Evolutionary conservation across 2,797 vertebrate species (phyloP).

Genomic region (Phoebastria nigripes): DNA sequence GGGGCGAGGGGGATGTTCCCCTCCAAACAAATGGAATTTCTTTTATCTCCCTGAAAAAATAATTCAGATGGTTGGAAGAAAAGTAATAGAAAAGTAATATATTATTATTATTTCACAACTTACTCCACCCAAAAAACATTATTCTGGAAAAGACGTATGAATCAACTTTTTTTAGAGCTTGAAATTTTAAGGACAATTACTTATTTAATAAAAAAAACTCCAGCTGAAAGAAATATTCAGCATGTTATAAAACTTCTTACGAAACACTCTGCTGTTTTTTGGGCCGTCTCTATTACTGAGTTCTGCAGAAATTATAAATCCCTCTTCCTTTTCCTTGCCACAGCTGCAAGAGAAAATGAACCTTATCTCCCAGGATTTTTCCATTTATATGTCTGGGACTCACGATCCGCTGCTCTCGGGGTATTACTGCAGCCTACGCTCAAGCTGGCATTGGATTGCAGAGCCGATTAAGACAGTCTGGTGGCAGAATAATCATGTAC

Average conservation of each 20-base stretch:
- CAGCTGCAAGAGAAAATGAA: background rate
- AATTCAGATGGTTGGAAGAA: background rate
- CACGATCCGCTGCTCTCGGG: background rate
- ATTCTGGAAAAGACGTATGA: background rate
- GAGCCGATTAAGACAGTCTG: background rate
- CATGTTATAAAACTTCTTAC: conserved; percentile 7
- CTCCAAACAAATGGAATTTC: background rate
- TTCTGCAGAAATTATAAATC: background rate
- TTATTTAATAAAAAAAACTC: background rate
- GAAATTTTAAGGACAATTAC: background rate
- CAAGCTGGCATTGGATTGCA: background rate
- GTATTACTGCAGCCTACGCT: background rate
- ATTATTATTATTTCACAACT: conserved; percentile 5
- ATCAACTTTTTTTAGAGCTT: background rate
- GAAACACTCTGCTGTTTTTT: background rate
- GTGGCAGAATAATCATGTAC: background rate
- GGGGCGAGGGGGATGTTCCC: background rate
- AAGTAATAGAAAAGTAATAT: background rate
- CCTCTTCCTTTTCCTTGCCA: background rate
- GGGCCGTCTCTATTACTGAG: background rate
- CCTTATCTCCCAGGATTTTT: conserved; percentile 22
- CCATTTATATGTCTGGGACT: background rate
- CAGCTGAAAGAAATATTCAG: conserved; percentile 8
- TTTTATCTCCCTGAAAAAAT: background rate
- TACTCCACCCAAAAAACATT: background rate